Percentiles rank a stretch among this genome's conserved stretches.
phyloP scores from a whole-genome alignment of 2,888 invertebrate genomes.

The Parasteatoda lunata region DNA sequence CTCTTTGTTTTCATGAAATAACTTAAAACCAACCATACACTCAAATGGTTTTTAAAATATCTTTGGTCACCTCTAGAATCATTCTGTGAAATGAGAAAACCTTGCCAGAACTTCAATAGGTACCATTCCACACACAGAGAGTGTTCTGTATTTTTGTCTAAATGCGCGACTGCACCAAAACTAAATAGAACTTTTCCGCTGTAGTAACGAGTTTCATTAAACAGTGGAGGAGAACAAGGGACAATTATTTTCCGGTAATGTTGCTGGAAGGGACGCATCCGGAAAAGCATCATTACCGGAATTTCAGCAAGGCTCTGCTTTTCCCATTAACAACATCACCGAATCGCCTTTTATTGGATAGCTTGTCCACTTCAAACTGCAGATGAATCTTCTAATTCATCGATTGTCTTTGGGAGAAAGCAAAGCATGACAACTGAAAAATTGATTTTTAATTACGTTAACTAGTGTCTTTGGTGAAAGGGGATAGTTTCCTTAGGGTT shows the following conservation, averaged over 20 bases:
- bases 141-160: conserved; percentile 41
- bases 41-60: too few species aligned
- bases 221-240: conserved; percentile 57
- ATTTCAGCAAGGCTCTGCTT: conserved; percentile 58
- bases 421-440: conserved; percentile 54
- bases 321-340: conserved; percentile 57
- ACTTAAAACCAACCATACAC: too few species aligned
- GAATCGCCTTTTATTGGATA: conserved; percentile 59
- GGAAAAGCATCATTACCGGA: conserved; percentile 63
- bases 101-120: neutral
- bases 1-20: too few species aligned
- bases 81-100: neutral
- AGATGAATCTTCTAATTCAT: conserved; percentile 46
- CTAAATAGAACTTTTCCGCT: conserved; percentile 53
- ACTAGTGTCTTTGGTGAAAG: conserved; percentile 9
- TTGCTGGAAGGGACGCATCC: conserved; percentile 52
- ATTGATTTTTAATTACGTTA: conserved; percentile 63
- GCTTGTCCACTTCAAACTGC: conserved; percentile 61
- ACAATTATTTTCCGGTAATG: conserved; percentile 65
- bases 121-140: conserved; percentile 17
- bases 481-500: conserved; percentile 10
- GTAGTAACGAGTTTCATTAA: conserved; percentile 63
- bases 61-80: neutral
- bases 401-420: conserved; percentile 37
- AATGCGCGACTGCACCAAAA: conserved; percentile 37